phyloP scores from a whole-genome alignment of 1,140 invertebrate genomes.

The Dendrolimus punctatus region DNA sequence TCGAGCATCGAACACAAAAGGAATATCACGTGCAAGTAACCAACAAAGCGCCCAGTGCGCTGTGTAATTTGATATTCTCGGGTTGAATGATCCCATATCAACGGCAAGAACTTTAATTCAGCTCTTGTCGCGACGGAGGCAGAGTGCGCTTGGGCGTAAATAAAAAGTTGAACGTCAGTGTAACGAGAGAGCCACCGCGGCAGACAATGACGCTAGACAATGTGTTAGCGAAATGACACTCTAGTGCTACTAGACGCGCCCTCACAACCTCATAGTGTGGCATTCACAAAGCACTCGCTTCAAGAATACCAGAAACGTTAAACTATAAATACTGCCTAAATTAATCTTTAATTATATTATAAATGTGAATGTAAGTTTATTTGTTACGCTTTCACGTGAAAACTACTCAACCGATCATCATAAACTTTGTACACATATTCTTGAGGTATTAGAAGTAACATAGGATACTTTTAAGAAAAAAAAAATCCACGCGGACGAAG shows the following conservation, averaged over 20 bases:
- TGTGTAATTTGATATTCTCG: constrained; percentile 65
- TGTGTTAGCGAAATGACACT: constrained; percentile 61
- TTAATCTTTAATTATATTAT: too few relatives aligned
- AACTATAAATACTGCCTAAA: too few relatives aligned
- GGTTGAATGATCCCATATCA: constrained; percentile 72
- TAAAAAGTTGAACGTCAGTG: constrained; percentile 66
- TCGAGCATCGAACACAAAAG: constrained; percentile 26
- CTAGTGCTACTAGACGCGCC: constrained; percentile 42
- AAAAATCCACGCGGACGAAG: too few relatives aligned
- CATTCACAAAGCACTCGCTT: constrained; percentile 18
- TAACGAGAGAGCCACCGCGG: constrained; percentile 46
- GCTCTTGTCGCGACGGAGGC: constrained; percentile 59
- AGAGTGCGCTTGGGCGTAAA: constrained; percentile 67
- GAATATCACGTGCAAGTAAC: constrained; percentile 61
- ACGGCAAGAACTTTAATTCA: constrained; percentile 64
- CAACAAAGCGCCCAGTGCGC: constrained; percentile 60
- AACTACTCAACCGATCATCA: too few relatives aligned
- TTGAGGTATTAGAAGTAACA: too few relatives aligned
- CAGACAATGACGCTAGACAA: constrained; percentile 64
- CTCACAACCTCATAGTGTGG: constrained; percentile 29
- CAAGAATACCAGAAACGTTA: constrained; percentile 6
- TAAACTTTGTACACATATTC: too few relatives aligned
- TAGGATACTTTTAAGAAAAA: too few relatives aligned
- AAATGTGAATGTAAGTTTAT: too few relatives aligned
- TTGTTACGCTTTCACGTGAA: too few relatives aligned